Conservation (phyloP, 2,797 vertebrate species). For the Lacerta viridis region DNA sequence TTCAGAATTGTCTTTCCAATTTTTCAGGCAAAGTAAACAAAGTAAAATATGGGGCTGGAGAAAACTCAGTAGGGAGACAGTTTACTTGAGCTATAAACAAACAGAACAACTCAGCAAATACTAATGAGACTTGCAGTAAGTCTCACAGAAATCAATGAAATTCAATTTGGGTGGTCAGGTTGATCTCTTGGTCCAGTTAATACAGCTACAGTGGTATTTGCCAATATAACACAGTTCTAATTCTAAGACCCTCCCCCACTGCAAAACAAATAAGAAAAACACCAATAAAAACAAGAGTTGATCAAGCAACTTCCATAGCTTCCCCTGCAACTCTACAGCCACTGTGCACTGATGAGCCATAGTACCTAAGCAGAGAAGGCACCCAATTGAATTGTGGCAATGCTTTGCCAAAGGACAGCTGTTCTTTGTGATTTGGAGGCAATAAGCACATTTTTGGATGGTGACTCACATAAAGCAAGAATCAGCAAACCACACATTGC, state of each 20-base stretch:
- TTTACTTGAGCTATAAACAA: too few species aligned
- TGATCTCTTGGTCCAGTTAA: background rate
- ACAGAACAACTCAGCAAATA: too few species aligned
- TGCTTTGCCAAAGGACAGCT: background rate
- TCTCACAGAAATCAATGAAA: too few species aligned
- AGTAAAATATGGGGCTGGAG: background rate
- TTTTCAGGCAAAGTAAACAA: background rate
- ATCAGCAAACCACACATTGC: too few species aligned
- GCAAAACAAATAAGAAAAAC: background rate
- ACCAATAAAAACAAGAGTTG: background rate
- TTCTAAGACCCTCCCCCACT: too few species aligned
- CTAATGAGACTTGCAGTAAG: too few species aligned
- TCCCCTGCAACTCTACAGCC: background rate
- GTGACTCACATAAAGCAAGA: too few species aligned
- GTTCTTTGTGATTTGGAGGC: too few species aligned
- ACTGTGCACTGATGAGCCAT: background rate
- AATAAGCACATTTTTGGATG: too few species aligned
- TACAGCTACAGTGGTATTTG: background rate
- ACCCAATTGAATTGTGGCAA: background rate
- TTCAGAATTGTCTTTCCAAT: background rate
- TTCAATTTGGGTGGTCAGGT: background rate
- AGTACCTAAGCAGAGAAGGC: background rate
- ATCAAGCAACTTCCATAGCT: background rate
- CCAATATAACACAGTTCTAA: background rate
- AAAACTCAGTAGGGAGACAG: background rate